Evolutionary conservation across 2,113 vertebrate genomes (phyloP), one percentile per base, ranked within the genome.

Genomic region (Xenopus borealis): DNA sequence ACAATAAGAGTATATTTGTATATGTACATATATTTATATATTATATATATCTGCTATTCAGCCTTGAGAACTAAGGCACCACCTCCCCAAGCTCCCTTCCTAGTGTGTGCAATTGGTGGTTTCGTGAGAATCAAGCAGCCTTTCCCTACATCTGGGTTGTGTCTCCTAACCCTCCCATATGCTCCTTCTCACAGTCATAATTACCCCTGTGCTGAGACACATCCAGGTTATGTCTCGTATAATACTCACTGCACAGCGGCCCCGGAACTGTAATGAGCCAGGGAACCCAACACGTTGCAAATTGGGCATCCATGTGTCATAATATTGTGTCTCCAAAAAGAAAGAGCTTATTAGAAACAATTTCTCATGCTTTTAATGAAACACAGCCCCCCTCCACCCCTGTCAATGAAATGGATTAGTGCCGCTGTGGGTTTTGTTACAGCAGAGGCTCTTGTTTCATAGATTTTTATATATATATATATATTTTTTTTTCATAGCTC

Each of bases 101-200:
- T 27, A 13, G 33, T 40, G 33, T 40, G 33, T 40, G 33, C 33
- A 9, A 23, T 27, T 27, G 20, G 59, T 6, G 19, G 19, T 62
- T 23, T 27, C 12, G 20, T 12, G 19, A 23, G 19, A 62, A 62
- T 18, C 11, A 3, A 62, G 19, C 19, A 62, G 6, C n/a, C 10
- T 13, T 20, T 20, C 12, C 11, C 59, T 67, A n/a, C 18, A 59
- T 59, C 19, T 8, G n/a, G 13, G 33, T 40, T 53, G 18, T 18
- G 14, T 69, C 57, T 50, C 11, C 4, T 19, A 52, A 19, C 73
- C 46, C 17, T 2, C 30, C 66, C 68, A 70, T 62, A 77, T 69
- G 74, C 27, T 70, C 19, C 66, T 53, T 70, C 66, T 63, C 66
- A 77, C 46, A 53, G 66, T 11, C 23, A 53, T 77, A 69, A 77